Conservation (phyloP, 2,113 vertebrate genomes). For the Hucho hucho region DNA sequence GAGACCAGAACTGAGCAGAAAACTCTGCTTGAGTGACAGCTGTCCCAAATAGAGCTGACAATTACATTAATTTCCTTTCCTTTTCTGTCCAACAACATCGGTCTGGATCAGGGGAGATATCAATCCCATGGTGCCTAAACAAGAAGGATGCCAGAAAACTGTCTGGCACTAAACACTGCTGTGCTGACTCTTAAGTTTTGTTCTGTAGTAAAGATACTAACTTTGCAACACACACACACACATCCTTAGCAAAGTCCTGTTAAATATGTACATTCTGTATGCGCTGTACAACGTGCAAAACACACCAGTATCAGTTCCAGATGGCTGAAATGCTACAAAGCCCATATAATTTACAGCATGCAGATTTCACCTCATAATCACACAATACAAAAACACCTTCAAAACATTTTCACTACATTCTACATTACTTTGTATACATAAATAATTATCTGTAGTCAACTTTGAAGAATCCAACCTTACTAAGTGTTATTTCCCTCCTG, state of each 20-base stretch:
- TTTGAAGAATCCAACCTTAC: no score
- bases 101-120: background rate
- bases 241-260: background rate
- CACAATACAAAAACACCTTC: no score
- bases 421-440: no score
- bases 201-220: no score
- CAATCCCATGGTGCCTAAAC: background rate
- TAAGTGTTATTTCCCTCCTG: no score
- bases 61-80: background rate
- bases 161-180: background rate
- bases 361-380: no score
- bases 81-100: background rate
- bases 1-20: background rate
- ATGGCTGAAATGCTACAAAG: background rate
- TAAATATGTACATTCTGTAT: background rate
- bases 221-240: background rate
- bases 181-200: background rate
- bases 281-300: background rate
- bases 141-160: background rate
- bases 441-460: no score
- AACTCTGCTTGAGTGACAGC: background rate
- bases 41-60: background rate
- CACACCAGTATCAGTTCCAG: background rate
- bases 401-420: no score
- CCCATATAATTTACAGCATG: no score